These are phyloP conservation scores for Meliscaeva auricollis DNA, from an alignment of 2,888 invertebrate species.

Conservation along the genomic window DNA sequence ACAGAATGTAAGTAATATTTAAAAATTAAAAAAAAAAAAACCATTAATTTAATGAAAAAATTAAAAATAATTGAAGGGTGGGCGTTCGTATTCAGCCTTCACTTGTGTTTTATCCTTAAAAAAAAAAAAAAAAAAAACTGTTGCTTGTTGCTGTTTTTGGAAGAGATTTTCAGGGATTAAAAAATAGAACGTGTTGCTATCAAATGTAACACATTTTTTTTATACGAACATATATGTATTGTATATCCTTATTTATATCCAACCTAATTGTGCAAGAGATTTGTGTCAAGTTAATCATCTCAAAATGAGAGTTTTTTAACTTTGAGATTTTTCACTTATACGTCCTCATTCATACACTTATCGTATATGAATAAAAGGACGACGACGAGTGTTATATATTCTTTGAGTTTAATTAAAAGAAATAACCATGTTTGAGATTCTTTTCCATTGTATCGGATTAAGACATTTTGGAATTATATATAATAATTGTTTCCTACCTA, in stretches of 20 bases:
- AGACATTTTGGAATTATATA: not conserved
- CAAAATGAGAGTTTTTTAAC: not conserved
- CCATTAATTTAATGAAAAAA: not conserved
- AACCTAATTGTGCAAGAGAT: not conserved
- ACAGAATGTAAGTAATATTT: constrained; percentile 17
- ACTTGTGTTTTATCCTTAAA: not conserved
- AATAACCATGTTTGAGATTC: not conserved
- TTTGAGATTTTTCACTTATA: not conserved
- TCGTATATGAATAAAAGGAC: too few relatives aligned
- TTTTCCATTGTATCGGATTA: not conserved
- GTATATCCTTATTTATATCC: not conserved
- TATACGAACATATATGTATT: not conserved
- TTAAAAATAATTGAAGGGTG: not conserved
- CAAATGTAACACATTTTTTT: not conserved
- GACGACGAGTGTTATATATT: not conserved
- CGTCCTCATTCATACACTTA: too few relatives aligned
- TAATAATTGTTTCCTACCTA: not conserved
- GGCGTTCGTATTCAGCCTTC: not conserved
- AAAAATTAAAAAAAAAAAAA: not conserved
- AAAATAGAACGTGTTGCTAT: not conserved
- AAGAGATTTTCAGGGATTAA: not conserved
- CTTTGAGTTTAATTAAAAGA: not conserved
- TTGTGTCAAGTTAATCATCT: not conserved
- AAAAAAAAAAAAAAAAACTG: too few relatives aligned
- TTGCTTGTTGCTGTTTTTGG: not conserved